Base-by-base conservation (phyloP, 2,113 vertebrate genomes). In the Pimephales promelas region DNA sequence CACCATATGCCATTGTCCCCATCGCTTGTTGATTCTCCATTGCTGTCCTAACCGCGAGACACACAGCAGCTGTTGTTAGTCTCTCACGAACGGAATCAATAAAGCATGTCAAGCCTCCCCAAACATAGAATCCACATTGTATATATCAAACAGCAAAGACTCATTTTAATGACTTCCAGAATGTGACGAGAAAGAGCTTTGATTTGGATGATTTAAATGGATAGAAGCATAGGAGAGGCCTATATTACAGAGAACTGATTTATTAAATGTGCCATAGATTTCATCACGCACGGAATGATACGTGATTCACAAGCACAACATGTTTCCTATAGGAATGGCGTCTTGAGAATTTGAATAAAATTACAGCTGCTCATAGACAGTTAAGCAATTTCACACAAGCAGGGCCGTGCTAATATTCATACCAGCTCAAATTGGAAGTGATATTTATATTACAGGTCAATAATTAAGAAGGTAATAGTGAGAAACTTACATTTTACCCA, bases 31-130 rank as follows among this genome's bases (percentile, higher is more conserved):
- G 79, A 54, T 76, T 26, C 31, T 16, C 45, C 8, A 22, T 10
- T 20, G 18, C 56, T 64, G 59, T 20, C 16, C 34, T 73, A 54
- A 13, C 45, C 20, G 26, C 28, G 2, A 49, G 61, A 83, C 40
- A 34, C 36, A 11, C 36, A 59, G 61, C 85, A 76, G 16, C 68
- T 84, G 61, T 73, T 28, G 14, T n/a, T 54, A 75, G 31, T 73
- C 43, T 43, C 74, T 16, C 28, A 13, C 45, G 20, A 43, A 52
- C 24, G 31, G 26, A 56, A 82, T 84, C 62, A 84, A 59, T 73
- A 82, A 73, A 72, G 54, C 79, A 66, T 56, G 62, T 79, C 73
- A 64, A 64, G 74, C 57, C 62, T 40, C 36, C 24, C 22, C 24
- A 64, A 70, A 45, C 47, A 7, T 14, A 49, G 40, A 13, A 40